A percentile compares a stretch with the other conserved stretches of the same genome.
Conservation (phyloP, 2,113 vertebrate species). For the Elanoides forficatus region DNA sequence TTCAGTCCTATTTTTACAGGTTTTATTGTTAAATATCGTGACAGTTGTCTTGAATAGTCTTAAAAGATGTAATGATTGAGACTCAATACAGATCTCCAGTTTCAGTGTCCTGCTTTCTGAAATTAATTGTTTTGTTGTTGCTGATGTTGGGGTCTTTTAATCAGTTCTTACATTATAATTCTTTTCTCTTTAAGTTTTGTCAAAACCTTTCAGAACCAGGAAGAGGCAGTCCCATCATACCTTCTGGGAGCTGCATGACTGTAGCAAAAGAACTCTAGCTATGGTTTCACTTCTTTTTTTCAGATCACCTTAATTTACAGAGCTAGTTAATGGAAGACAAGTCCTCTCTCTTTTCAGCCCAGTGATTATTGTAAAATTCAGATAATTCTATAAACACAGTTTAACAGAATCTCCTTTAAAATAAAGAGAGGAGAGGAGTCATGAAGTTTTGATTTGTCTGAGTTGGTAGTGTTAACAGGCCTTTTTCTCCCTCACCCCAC, state of each 20-base stretch:
- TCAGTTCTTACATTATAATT: background rate
- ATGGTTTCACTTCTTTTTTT: background rate
- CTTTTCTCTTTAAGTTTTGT: background rate
- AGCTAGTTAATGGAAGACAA: background rate
- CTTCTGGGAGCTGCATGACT: background rate
- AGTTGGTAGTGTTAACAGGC: background rate
- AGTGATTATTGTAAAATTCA: background rate
- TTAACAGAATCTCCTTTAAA: background rate
- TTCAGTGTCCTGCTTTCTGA: background rate
- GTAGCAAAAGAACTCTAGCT: background rate
- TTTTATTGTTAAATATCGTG: background rate
- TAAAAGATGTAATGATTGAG: background rate
- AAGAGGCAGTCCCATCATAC: background rate
- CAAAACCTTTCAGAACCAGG: background rate
- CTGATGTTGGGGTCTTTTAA: background rate
- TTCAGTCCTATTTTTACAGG: background rate
- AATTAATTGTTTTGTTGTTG: background rate
- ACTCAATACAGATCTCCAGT: background rate
- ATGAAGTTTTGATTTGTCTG: background rate
- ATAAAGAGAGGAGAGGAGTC: background rate
- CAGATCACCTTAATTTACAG: background rate
- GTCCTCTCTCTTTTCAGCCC: background rate
- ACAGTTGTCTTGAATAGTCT: background rate
- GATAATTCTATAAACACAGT: background rate
- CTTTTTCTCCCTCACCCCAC: background rate